Evolutionary conservation across 2,888 invertebrate species (phyloP).

Genomic region (Eucriotettix oculatus): DNA sequence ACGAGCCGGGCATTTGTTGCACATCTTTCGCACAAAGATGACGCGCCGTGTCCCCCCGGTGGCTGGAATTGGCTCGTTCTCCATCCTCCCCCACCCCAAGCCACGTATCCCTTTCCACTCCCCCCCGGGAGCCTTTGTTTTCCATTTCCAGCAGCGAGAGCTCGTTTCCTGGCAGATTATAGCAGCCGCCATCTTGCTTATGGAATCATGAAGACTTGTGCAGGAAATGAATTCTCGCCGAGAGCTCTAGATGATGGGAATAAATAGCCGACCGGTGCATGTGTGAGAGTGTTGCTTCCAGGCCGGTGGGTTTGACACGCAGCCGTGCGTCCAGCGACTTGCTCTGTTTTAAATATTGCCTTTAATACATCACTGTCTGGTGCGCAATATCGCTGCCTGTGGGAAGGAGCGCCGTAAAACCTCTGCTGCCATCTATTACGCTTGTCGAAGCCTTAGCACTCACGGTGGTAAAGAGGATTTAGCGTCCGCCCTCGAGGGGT

Average conservation of each 20-base stretch:
- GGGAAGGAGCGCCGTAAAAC: too few species aligned
- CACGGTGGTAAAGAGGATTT: too few species aligned
- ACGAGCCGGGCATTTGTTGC: too few species aligned
- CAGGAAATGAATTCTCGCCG: not conserved
- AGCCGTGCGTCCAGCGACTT: too few species aligned
- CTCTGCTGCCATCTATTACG: too few species aligned
- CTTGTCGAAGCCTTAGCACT: too few species aligned
- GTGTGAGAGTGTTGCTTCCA: not conserved
- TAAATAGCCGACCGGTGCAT: not conserved
- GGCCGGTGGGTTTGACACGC: too few species aligned
- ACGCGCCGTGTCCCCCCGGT: not conserved
- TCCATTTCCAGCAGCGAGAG: slow-evolving; percentile 24
- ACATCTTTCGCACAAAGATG: not conserved
- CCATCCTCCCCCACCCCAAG: not conserved
- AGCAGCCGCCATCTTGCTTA: slow-evolving; percentile 1
- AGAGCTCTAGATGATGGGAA: not conserved
- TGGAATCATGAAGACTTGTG: slow-evolving; percentile 1
- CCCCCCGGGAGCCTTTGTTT: slow-evolving; percentile 21
- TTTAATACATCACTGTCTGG: too few species aligned
- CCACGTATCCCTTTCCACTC: not conserved
- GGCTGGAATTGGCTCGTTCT: not conserved
- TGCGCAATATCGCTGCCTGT: too few species aligned
- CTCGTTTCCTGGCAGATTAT: slow-evolving; percentile 21
- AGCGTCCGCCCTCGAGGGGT: too few species aligned
- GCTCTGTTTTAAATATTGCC: too few species aligned